Conservation (phyloP, 1,140 invertebrate genomes). For the Akabosia matsudoensis region DNA sequence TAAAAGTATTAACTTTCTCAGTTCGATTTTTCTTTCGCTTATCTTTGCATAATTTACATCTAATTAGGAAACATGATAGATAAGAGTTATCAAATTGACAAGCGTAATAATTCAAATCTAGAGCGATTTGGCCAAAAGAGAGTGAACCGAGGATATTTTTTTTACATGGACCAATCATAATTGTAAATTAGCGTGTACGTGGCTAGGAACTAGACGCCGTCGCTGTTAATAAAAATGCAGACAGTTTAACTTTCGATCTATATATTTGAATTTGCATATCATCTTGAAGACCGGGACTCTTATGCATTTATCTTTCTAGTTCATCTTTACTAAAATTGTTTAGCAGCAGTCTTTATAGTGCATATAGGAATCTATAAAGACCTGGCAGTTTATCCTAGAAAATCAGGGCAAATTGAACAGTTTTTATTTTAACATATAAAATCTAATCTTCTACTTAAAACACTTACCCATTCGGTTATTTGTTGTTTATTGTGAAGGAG, state of each 20-base stretch:
- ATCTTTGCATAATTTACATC: constrained; percentile 43
- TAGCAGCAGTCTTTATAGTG: too few relatives aligned
- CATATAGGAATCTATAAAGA: too few relatives aligned
- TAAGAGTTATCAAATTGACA: constrained; percentile 43
- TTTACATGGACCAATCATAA: constrained; percentile 14
- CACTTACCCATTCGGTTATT: too few relatives aligned
- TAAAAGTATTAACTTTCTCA: not conserved
- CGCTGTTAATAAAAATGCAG: not conserved
- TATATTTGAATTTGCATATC: not conserved
- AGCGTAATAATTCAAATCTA: constrained; percentile 41
- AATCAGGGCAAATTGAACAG: too few relatives aligned
- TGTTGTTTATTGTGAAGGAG: constrained; percentile 11
- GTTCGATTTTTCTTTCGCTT: not conserved
- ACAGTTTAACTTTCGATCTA: not conserved
- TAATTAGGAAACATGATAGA: constrained; percentile 42
- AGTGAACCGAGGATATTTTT: too few relatives aligned
- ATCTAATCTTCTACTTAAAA: too few relatives aligned
- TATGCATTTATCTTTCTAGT: not conserved
- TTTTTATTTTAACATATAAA: too few relatives aligned
- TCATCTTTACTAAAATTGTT: too few relatives aligned
- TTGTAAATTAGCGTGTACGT: too few relatives aligned
- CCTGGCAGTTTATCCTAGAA: too few relatives aligned
- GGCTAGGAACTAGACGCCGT: not conserved
- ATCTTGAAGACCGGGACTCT: too few relatives aligned
- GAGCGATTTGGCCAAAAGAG: constrained; percentile 36